Evolutionary conservation across 1,140 invertebrate genomes (phyloP).

Genomic region (Drosophila erecta): DNA sequence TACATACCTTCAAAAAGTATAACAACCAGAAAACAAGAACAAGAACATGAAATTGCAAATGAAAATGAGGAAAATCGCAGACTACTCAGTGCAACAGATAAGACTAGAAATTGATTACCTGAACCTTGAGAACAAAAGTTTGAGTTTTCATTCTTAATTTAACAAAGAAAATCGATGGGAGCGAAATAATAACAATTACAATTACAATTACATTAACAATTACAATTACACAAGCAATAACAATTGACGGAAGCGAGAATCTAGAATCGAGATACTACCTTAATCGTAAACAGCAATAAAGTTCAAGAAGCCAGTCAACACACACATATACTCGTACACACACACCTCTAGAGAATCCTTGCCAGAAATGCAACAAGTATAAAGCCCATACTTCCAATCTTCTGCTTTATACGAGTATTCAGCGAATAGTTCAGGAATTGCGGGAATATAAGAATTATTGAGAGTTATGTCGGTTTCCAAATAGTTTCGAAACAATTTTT

Average conservation of each 20-base stretch:
- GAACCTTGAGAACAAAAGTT: conserved; percentile 81
- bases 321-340: not conserved
- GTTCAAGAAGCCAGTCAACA: conserved; percentile 9
- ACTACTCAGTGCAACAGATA: conserved; percentile 83
- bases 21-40: conserved; percentile 16
- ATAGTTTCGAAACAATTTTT: not conserved
- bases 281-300: conserved; percentile 16
- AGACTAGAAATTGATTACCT: conserved; percentile 83
- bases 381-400: conserved; percentile 17
- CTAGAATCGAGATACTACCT: conserved; percentile 6
- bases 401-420: conserved; percentile 9
- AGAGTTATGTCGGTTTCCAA: conserved; percentile 5
- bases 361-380: conserved; percentile 19
- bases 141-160: conserved; percentile 70
- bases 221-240: conserved; percentile 31
- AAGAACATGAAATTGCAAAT: conserved; percentile 1
- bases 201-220: conserved; percentile 28
- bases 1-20: conserved; percentile 31
- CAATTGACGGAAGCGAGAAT: conserved; percentile 22
- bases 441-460: conserved; percentile 5
- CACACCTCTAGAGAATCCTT: conserved; percentile 17
- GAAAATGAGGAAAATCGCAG: conserved; percentile 55
- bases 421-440: conserved; percentile 20
- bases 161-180: conserved; percentile 11
- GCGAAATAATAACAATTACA: conserved; percentile 20